Conservation (phyloP, 2,797 vertebrate species). For the Steatocranus sp. region DNA sequence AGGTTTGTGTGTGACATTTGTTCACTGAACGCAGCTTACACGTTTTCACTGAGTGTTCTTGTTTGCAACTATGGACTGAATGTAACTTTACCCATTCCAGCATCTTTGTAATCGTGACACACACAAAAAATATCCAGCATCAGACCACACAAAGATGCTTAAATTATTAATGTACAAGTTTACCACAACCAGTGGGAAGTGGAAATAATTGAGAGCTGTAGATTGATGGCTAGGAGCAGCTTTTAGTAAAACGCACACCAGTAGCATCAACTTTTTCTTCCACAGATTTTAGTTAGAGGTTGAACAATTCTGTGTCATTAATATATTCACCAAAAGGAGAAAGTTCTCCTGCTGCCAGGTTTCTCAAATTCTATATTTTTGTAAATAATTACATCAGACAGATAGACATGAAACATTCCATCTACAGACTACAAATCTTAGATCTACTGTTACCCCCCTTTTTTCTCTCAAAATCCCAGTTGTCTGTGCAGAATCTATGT, state of each 20-base stretch:
- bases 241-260: background rate
- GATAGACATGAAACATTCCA: background rate
- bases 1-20: background rate
- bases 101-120: background rate
- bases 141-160: background rate
- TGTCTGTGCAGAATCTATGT: background rate
- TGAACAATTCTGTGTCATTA: slow-evolving; percentile 4
- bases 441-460: slow-evolving; percentile 11
- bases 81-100: background rate
- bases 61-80: background rate
- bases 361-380: background rate
- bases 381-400: background rate
- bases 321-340: background rate
- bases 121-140: background rate
- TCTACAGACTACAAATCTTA: background rate
- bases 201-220: background rate
- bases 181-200: background rate
- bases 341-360: background rate
- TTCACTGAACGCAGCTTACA: background rate
- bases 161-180: background rate
- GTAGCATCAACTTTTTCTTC: background rate
- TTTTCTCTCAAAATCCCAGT: background rate
- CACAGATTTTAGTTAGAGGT: background rate
- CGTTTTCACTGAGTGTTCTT: background rate
- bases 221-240: background rate